Base-by-base conservation (phyloP, 2,888 invertebrate genomes). In the Zygothrica quintamaculata region DNA sequence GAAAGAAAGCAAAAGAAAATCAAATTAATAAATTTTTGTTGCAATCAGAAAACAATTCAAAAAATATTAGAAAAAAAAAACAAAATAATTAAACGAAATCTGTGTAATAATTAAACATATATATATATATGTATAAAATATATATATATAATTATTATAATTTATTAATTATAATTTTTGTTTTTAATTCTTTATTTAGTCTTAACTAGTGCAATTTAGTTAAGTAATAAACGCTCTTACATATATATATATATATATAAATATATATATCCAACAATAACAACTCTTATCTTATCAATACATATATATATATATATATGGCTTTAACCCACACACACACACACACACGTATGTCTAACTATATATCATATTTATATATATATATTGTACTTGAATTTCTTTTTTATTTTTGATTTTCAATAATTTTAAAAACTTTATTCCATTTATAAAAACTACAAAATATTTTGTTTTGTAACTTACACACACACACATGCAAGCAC, bases 161-260 rank as follows among this genome's bases (percentile, higher is more conserved):
- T 80, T 78, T 86, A 85, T 87, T 85, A 72, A 82, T 73, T 80
- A 65, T 84, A 73, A 78, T 78, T 84, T 87, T 84, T 87, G 87
- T 86, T 85, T 82, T 87, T 85, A 75, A 78, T 82, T 82, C 78
- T 88, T 88, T 89, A 85, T 88, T 87, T 88, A 89, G 89, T 89
- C 88, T 88, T 89, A 89, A 90, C 89, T 89, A 89, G 89, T 89
- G 89, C 89, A 89, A 89, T 89, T 89, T 89, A 89, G 89, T 85
- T 79, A 71, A 71, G 71, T 67, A 25, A 76, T 31, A 31, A 44
- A 31, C 13, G n/a, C 31, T 22, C 18, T 22, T 22, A 22, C 5
- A 22, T 22, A 22, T 22, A 2, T 22, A n/a, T n/a, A n/a, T n/a
- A n/a, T n/a, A n/a, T n/a, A n/a, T n/a, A n/a, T n/a, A n/a, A n/a